Conservation (phyloP, 2,113 vertebrate genomes). For the Nycticorax nycticorax region DNA sequence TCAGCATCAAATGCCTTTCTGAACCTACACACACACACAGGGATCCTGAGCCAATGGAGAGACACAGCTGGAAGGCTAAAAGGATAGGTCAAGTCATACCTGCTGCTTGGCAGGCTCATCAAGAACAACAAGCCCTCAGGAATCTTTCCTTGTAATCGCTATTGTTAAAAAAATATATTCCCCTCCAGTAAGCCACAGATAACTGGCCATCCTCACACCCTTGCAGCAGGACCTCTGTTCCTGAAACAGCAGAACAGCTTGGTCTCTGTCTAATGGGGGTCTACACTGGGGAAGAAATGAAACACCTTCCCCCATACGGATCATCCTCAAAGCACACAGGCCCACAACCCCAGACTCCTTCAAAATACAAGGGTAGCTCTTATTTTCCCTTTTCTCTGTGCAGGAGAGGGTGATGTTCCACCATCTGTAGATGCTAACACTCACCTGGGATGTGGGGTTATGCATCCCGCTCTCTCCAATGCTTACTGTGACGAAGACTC, state of each 20-base stretch:
- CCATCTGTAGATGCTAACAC: not conserved
- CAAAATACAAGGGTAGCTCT: not conserved
- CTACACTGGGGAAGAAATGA: not conserved
- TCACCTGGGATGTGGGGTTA: fast-evolving
- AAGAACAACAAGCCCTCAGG: not conserved
- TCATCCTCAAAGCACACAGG: not conserved
- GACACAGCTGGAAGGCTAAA: not conserved
- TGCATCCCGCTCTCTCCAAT: fast-evolving
- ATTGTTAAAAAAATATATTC: not conserved
- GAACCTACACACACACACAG: not conserved
- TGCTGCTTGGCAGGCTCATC: not conserved
- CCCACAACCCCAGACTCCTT: fast-evolving
- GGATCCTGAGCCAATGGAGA: not conserved
- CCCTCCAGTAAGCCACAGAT: not conserved
- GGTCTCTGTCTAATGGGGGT: fast-evolving
- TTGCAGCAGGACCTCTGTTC: not conserved
- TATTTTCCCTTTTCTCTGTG: not conserved
- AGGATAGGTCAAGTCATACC: not conserved
- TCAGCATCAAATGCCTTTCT: conserved; percentile 29
- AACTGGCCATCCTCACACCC: not conserved
- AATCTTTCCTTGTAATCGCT: not conserved
- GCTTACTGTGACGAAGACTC: not conserved
- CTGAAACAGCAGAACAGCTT: not conserved
- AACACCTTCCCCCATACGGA: not conserved
- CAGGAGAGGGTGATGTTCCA: not conserved